Evolutionary conservation across 1,140 invertebrate species (phyloP).

Genomic region (Harpegnathos saltator): DNA sequence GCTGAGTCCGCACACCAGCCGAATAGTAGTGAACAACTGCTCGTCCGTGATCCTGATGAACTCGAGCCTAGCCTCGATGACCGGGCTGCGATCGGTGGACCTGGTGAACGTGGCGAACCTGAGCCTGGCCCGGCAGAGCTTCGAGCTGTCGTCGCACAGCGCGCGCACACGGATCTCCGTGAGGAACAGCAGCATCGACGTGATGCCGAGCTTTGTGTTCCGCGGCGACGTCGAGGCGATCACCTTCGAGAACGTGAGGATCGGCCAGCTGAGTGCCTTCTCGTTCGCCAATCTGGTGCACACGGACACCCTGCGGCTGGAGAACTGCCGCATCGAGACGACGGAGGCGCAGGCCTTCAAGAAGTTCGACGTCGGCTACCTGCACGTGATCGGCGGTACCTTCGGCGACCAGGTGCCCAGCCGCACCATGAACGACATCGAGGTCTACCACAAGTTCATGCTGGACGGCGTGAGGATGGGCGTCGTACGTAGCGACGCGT

Average conservation of each 20-base stretch:
- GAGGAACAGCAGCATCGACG: conserved; percentile 84
- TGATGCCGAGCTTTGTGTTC: conserved; percentile 89
- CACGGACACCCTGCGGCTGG: conserved; percentile 81
- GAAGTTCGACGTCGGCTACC: conserved; percentile 89
- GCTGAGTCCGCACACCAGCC: conserved; percentile 85
- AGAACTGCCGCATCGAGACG: conserved; percentile 87
- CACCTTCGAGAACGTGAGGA: conserved; percentile 87
- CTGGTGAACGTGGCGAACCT: conserved; percentile 85
- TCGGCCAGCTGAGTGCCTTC: conserved; percentile 89
- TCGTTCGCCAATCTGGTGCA: conserved; percentile 90
- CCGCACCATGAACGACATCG: conserved; percentile 90
- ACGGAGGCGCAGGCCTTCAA: conserved; percentile 92
- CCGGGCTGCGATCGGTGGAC: conserved; percentile 84
- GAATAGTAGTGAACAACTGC: conserved; percentile 87
- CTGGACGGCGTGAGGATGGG: conserved; percentile 84
- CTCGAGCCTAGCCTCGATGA: conserved; percentile 84
- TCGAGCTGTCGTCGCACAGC: conserved; percentile 78
- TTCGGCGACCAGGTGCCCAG: conserved; percentile 88
- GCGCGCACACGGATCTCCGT: conserved; percentile 79
- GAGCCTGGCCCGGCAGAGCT: conserved; percentile 81
- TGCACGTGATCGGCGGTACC: conserved; percentile 87
- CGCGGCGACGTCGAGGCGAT: conserved; percentile 90
- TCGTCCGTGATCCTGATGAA: conserved; percentile 85
- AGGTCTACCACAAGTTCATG: conserved; percentile 88
- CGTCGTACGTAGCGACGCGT: conserved; percentile 85